These are phyloP conservation scores for Theretra japonica DNA, from an alignment of 2,888 invertebrate genomes.

Conservation along the genomic window DNA sequence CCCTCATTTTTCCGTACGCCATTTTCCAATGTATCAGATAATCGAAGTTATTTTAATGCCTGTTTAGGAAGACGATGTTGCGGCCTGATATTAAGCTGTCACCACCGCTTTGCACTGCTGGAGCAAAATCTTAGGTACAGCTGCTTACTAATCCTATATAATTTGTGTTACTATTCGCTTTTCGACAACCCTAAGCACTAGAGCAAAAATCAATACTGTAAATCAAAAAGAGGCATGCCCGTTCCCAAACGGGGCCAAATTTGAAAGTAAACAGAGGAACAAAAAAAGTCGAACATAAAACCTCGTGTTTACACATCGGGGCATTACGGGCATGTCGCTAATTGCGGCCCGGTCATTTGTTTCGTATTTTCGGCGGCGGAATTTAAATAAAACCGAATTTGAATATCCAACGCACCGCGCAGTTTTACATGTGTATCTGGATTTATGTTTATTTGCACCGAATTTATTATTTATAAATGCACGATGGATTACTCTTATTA, in stretches of 20 bases:
- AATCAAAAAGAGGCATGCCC: not conserved
- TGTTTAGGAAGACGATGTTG: no score
- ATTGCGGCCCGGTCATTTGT: constrained; percentile 54
- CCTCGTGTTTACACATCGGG: constrained; percentile 16
- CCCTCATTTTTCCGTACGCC: no score
- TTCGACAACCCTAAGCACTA: not conserved
- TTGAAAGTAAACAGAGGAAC: constrained; percentile 11
- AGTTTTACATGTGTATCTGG: constrained; percentile 19
- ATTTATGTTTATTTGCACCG: constrained; percentile 16
- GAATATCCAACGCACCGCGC: constrained; percentile 29
- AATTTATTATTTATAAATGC: constrained; percentile 16
- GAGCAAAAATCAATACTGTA: not conserved
- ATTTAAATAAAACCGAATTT: constrained; percentile 49
- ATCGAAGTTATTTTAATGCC: no score
- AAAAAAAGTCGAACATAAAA: constrained; percentile 17
- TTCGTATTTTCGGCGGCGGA: constrained; percentile 47
- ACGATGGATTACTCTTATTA: constrained; percentile 15
- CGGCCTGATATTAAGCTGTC: no score
- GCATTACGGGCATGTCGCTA: constrained; percentile 43
- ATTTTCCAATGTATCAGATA: no score
- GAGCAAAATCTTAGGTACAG: no score
- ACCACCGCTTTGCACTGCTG: no score
- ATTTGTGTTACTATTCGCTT: no score
- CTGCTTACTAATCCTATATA: no score
- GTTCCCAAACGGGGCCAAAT: not conserved